Evolutionary conservation across 1,140 invertebrate genomes (phyloP), one percentile per base, ranked within the genome.

Genomic region (Apis laboriosa): DNA sequence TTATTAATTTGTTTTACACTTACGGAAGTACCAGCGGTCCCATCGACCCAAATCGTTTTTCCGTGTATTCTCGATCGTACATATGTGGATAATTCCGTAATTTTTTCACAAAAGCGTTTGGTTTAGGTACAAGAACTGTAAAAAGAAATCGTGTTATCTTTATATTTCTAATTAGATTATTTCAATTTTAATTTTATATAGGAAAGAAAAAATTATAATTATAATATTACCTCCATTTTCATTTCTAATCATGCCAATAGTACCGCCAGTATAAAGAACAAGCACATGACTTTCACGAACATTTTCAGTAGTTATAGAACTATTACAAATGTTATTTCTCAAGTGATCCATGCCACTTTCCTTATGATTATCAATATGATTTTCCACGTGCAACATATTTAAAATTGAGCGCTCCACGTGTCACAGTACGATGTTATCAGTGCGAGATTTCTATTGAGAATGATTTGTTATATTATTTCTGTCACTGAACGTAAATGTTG

Each of bases 261-360:
- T 98, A 19, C 98, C 98, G 11, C 98, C 98, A 0, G 97, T 98
- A 84, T 98, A 98, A 4, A 98, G 93, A 28, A 98, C 97, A 19
- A 98, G 93, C 8, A 98, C 96, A 81, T 78, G 91, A 24, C 90
- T 90, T 76, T 93, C 92, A 8, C 83, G 83, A 11, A 92, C 82
- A 70, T 68, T 84, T 68, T 91, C 85, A 7, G 55, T 66, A 7
- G 21, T 12, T 51, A 84, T 24, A 49, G 12, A 13, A 49, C 4
- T 34, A 28, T 4, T 34, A 49, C 43, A 43, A 56, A n/a, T 81
- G 53, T 55, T 17, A 2, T 66, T 84, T 24, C n/a, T 66, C n/a
- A 49, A n/a, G 1, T 71, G n/a, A 1, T 55, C 66, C 58, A 80
- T 64, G 3, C 0, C 15, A 17, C 24, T 55, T 64, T 28, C 28